phyloP scores from a whole-genome alignment of 2,797 vertebrate species.

The Cyclura pinguis region DNA sequence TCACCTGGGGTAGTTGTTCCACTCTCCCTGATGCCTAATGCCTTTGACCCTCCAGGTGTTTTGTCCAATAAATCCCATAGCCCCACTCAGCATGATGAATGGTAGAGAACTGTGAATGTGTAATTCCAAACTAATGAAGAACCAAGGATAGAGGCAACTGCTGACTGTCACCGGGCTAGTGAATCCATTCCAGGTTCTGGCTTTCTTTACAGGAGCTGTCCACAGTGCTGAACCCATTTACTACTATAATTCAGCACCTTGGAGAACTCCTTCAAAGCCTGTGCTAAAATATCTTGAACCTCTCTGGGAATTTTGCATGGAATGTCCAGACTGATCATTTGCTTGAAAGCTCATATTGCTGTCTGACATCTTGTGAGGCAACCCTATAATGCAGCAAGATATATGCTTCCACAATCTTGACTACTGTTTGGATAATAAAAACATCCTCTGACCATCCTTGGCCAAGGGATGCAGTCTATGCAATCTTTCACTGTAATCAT shows the following conservation, averaged over 20 bases:
- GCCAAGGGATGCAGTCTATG: too few relatives aligned
- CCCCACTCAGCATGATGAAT: not conserved
- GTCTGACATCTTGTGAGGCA: not conserved
- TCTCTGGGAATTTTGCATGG: not conserved
- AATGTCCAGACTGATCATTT: not conserved
- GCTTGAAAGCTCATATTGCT: not conserved
- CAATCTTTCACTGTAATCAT: not conserved
- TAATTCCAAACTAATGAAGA: not conserved
- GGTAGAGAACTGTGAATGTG: not conserved
- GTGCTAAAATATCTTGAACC: not conserved
- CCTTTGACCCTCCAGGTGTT: not conserved
- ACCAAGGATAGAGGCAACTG: not conserved
- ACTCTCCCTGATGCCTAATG: not conserved
- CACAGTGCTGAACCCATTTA: not conserved
- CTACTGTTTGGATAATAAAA: not conserved
- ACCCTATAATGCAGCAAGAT: too few relatives aligned
- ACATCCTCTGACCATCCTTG: not conserved
- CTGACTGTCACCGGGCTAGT: too few relatives aligned
- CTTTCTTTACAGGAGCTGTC: not conserved
- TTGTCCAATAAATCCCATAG: not conserved
- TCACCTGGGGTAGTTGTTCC: too few relatives aligned
- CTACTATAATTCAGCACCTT: too few relatives aligned
- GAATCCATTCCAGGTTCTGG: too few relatives aligned
- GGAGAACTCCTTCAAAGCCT: too few relatives aligned
- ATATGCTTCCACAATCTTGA: not conserved